Evolutionary conservation across 2,797 vertebrate species (phyloP), one percentile per base, ranked within the genome.

Genomic region (Etheostoma perlongum): DNA sequence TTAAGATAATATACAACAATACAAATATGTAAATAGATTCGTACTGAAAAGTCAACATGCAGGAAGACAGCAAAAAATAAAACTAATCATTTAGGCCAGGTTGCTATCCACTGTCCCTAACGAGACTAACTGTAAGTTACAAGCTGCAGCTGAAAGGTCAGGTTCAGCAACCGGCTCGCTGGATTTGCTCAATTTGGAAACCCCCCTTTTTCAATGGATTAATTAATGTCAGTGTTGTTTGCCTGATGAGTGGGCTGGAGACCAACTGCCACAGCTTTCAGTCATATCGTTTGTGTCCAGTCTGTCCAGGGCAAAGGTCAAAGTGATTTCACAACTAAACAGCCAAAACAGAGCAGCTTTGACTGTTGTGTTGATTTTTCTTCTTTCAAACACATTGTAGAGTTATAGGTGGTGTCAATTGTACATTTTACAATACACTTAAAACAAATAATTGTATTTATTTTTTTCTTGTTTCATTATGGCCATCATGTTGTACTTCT

Each of bases 131-230:
- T 73, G 57, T 19, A 61, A 53, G 10, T 80, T 30, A 60, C 63
- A 62, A 30, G 30, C 52, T 69, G 23, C 42, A n/a, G 10, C 61
- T 4, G 52, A 58, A n/a, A 27, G 62, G 67, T 82, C 64, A 48
- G n/a, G 46, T 79, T 86, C 73, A 77, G n/a, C 8, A 10, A 54
- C 1, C 36, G 67, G 57, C 46, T 2, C 60, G 33, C 55, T 64
- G 65, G 40, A 70, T 48, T 19, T 30, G n/a, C 52, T 68, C 36
- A 73, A 64, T 79, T 19, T 62, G 82, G 70, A 78, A 85, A 85
- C 73, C 67, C 85, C 83, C 79, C 16, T 21, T 46, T 46, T 80
- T 82, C 44, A 57, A 3, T 4, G 42, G 52, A 82, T 78, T 80
- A 53, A 83, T 74, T 69, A 51, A 70, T 79, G 66, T 76, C 55